These are phyloP conservation scores for Sitta carolinensis DNA, from an alignment of 2,797 vertebrate species.

Conservation along the genomic window DNA sequence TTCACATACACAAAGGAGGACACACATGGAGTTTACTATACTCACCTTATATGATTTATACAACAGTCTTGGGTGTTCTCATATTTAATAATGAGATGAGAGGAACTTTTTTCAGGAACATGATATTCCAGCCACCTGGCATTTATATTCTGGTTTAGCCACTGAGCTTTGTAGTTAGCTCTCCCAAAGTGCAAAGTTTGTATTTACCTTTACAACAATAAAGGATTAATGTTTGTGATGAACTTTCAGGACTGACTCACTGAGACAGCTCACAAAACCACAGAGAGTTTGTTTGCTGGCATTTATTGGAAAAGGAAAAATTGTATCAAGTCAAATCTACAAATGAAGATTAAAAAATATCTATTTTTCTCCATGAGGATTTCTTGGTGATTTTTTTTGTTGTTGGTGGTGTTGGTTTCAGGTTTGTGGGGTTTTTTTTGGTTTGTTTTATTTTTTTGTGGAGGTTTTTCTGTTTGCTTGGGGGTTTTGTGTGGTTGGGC, in stretches of 20 bases:
- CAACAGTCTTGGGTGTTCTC: background rate
- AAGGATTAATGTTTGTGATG: background rate
- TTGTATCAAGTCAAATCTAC: background rate
- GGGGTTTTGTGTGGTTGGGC: no score
- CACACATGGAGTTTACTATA: accelerated
- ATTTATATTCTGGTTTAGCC: background rate
- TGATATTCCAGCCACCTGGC: background rate
- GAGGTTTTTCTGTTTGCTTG: background rate
- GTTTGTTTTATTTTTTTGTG: no score
- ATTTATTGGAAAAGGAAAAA: background rate
- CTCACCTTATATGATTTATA: background rate
- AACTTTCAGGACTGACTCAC: background rate
- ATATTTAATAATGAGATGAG: background rate
- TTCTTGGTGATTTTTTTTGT: background rate
- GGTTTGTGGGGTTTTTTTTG: background rate
- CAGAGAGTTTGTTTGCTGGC: background rate
- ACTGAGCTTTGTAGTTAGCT: background rate
- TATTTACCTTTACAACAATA: background rate
- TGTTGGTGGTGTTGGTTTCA: no score
- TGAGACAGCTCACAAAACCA: background rate
- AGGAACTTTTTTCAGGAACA: background rate
- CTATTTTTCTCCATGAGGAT: background rate
- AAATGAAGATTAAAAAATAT: background rate
- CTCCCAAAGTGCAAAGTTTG: background rate
- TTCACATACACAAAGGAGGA: background rate